These are phyloP conservation scores for Aethes cnicana DNA, from an alignment of 2,888 invertebrate genomes.

Conservation along the genomic window DNA sequence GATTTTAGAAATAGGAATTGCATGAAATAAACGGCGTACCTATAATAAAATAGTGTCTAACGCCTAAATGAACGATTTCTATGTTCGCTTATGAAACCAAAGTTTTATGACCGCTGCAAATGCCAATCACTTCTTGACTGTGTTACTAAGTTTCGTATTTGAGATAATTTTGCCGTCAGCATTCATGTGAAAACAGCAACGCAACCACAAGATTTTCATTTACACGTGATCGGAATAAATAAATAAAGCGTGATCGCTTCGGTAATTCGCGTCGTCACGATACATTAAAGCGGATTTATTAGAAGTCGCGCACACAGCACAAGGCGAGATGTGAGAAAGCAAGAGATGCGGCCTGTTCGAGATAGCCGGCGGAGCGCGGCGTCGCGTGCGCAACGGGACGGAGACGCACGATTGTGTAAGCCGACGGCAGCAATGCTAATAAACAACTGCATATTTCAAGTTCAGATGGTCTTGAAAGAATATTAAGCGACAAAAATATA, in stretches of 20 bases:
- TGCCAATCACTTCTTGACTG: no score
- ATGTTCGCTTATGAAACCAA: no score
- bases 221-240: no score
- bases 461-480: no score
- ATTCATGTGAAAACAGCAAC: background rate
- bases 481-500: no score
- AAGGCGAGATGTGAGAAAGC: constrained; percentile 16
- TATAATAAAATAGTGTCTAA: no score
- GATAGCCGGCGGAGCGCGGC: constrained; percentile 25
- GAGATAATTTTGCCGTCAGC: background rate
- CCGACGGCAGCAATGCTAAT: background rate
- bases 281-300: constrained; percentile 18
- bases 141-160: no score
- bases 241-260: background rate
- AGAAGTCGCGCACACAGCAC: background rate
- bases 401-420: constrained; percentile 11
- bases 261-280: constrained; percentile 16
- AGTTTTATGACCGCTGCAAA: no score
- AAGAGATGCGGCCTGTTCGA: constrained; percentile 17
- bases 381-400: constrained; percentile 22
- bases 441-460: no score
- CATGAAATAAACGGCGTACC: no score
- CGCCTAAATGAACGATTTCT: no score
- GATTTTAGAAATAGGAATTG: no score
- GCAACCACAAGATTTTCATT: background rate